phyloP scores from a whole-genome alignment of 1,140 invertebrate genomes.

The Bombus superbus region DNA sequence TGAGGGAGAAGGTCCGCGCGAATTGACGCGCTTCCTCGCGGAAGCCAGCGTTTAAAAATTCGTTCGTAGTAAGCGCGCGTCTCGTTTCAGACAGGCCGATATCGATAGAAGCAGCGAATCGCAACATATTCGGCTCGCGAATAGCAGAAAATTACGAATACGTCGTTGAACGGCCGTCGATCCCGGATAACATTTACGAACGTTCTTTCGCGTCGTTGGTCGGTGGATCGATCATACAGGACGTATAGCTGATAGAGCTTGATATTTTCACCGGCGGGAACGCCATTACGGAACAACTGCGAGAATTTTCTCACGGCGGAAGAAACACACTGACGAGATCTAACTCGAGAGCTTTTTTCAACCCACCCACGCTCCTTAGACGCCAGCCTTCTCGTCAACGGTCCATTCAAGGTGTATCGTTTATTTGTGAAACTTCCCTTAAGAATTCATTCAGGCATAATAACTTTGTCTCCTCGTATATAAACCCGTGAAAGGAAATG shows the following conservation, averaged over 20 bases:
- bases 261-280: constrained; percentile 15
- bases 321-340: constrained; percentile 49
- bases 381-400: constrained; percentile 22
- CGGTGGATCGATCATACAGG: constrained; percentile 24
- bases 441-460: constrained; percentile 15
- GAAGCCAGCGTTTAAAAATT: constrained; percentile 45
- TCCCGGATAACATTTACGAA: constrained; percentile 11
- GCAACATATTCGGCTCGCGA: background rate
- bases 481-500: constrained; percentile 14
- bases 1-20: background rate
- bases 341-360: constrained; percentile 28
- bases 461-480: background rate
- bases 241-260: background rate
- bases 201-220: constrained; percentile 7
- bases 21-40: constrained; percentile 2
- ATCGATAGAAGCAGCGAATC: background rate
- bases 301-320: constrained; percentile 27
- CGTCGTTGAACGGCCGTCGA: background rate
- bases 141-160: constrained; percentile 17
- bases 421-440: constrained; percentile 34
- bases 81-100: background rate
- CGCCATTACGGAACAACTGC: background rate
- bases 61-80: background rate
- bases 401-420: constrained; percentile 19
- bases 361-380: background rate